These are phyloP conservation scores for Catharus minimus DNA, from an alignment of 2,113 vertebrate genomes.

Conservation along the genomic window DNA sequence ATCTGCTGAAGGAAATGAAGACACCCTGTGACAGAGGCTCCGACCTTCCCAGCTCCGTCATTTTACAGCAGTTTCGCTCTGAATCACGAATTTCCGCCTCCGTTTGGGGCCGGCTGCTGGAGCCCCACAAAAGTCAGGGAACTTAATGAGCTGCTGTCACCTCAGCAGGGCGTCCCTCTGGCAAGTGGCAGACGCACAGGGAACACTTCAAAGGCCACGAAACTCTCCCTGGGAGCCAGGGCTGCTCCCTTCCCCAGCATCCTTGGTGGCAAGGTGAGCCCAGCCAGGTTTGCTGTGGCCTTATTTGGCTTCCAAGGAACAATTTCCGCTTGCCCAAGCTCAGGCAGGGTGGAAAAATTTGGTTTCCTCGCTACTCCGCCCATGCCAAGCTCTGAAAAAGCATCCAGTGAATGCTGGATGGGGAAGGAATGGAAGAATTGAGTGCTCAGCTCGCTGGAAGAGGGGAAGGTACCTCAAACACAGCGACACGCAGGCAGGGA, in stretches of 20 bases:
- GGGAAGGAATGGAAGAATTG: not conserved
- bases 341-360: slow-evolving; percentile 48
- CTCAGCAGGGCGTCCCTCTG: not conserved
- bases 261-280: slow-evolving; percentile 12
- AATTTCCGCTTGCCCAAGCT: slow-evolving; percentile 50
- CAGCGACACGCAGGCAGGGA: not conserved
- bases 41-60: not conserved
- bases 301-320: slow-evolving; percentile 27
- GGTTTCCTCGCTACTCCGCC: slow-evolving; percentile 13
- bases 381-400: not conserved
- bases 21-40: not conserved
- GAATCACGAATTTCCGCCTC: not conserved
- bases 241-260: slow-evolving; percentile 36
- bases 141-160: not conserved
- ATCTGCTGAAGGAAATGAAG: not conserved
- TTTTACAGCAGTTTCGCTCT: not conserved
- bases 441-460: not conserved
- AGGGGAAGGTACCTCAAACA: not conserved
- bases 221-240: not conserved
- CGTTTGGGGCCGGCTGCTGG: not conserved
- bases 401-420: not conserved
- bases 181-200: not conserved
- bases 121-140: not conserved
- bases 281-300: not conserved
- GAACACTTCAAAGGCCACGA: slow-evolving; percentile 35